Conservation (phyloP, 2,113 vertebrate species). For the Aleadryas rufinucha region DNA sequence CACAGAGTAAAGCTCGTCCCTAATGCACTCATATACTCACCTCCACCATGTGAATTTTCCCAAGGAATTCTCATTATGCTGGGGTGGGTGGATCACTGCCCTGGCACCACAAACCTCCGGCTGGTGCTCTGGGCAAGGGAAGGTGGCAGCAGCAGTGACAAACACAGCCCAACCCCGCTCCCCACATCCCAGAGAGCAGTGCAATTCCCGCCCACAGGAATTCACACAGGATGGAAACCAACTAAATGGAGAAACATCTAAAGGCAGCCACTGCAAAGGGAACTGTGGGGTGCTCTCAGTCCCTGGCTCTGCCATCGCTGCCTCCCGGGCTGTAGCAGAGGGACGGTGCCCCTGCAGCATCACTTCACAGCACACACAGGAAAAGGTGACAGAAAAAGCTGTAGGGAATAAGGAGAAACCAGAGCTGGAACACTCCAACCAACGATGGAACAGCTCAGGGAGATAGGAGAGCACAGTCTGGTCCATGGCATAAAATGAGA, state of each 20-base stretch:
- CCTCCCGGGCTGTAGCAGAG: not conserved
- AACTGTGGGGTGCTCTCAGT: not conserved
- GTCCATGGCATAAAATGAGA: not conserved
- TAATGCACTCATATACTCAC: rapidly evolving
- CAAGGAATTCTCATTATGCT: not conserved
- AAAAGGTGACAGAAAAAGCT: not conserved
- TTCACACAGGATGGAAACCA: not conserved
- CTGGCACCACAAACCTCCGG: not conserved
- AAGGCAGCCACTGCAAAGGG: not conserved
- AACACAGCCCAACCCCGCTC: not conserved
- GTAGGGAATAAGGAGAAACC: not conserved
- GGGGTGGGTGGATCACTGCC: not conserved
- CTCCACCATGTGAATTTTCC: not conserved
- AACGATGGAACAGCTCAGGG: not conserved
- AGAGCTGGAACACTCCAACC: not conserved
- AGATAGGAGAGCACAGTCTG: not conserved
- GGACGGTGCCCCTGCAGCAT: not conserved
- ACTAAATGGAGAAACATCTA: not conserved
- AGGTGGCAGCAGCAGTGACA: not conserved
- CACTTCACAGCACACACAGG: not conserved
- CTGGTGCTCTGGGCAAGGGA: not conserved
- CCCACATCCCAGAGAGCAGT: not conserved
- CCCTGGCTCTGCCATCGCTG: not conserved
- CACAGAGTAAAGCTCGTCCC: rapidly evolving
- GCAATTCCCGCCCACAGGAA: not conserved